Percentiles rank a stretch among this genome's conserved stretches.
Evolutionary conservation across 1,140 invertebrate genomes (phyloP).

Genomic region (Drosophila eugracilis): DNA sequence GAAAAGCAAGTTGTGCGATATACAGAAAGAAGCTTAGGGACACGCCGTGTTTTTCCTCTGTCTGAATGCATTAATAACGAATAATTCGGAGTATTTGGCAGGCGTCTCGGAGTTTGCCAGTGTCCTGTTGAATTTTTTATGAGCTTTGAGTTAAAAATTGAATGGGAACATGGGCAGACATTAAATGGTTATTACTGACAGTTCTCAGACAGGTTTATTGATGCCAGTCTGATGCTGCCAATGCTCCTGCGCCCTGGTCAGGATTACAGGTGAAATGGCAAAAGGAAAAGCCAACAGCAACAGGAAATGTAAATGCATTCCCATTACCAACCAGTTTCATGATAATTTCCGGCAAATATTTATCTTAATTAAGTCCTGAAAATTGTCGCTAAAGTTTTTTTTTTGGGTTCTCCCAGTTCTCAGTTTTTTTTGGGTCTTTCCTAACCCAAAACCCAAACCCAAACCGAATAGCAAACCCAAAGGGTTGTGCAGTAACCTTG

Average conservation of each 20-base stretch:
- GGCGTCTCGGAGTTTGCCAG: slow-evolving; percentile 44
- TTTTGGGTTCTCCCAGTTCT: slow-evolving; percentile 9
- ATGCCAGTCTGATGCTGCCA: slow-evolving; percentile 54
- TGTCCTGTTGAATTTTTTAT: slow-evolving; percentile 41
- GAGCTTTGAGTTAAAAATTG: slow-evolving; percentile 54
- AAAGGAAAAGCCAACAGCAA: slow-evolving; percentile 1
- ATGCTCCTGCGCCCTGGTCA: too few relatives aligned
- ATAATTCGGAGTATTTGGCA: slow-evolving; percentile 46
- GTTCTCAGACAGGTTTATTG: slow-evolving; percentile 70
- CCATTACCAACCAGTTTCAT: slow-evolving; percentile 1
- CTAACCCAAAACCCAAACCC: slow-evolving; percentile 2
- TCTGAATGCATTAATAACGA: slow-evolving; percentile 47
- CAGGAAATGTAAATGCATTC: slow-evolving; percentile 23
- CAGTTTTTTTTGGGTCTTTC: slow-evolving; percentile 25
- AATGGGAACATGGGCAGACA: slow-evolving; percentile 50
- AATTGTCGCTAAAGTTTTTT: slow-evolving; percentile 45
- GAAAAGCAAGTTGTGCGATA: not conserved
- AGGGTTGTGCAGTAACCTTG: slow-evolving; percentile 56
- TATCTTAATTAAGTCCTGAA: slow-evolving; percentile 68
- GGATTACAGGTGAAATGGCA: slow-evolving; percentile 5
- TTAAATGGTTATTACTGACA: slow-evolving; percentile 61
- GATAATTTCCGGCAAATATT: slow-evolving; percentile 45
- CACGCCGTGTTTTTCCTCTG: slow-evolving; percentile 27
- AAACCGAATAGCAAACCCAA: too few relatives aligned
- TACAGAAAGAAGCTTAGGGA: slow-evolving; percentile 13